phyloP scores from a whole-genome alignment of 2,888 invertebrate species.

The Drosophila subsilvestris region DNA sequence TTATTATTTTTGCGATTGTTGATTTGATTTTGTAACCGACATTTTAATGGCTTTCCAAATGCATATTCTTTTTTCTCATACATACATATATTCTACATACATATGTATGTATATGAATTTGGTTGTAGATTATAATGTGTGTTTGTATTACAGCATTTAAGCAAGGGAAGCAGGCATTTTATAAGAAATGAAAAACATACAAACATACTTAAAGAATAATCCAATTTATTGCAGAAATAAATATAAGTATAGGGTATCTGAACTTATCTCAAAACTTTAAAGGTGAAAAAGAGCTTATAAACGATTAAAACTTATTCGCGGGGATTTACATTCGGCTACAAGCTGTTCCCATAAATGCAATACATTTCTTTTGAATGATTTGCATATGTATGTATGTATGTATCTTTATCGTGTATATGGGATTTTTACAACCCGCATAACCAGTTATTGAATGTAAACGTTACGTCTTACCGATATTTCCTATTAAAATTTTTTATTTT shows the following conservation, averaged over 20 bases:
- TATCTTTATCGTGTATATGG: not conserved
- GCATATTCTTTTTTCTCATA: constrained; percentile 42
- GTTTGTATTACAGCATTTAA: not conserved
- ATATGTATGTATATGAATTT: constrained; percentile 39
- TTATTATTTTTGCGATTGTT: constrained; percentile 8
- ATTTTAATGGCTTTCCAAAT: constrained; percentile 37
- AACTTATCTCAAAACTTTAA: not conserved
- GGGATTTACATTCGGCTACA: not conserved
- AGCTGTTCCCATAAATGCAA: not conserved
- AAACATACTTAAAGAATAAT: too few relatives aligned
- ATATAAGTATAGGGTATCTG: too few relatives aligned
- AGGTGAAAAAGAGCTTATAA: not conserved
- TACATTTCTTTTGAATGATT: not conserved
- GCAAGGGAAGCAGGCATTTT: too few relatives aligned
- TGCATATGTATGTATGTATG: not conserved
- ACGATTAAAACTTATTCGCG: not conserved
- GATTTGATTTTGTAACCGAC: constrained; percentile 55
- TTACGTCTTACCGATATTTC: not conserved
- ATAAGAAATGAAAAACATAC: not conserved
- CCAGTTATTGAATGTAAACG: not conserved
- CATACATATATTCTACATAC: too few relatives aligned
- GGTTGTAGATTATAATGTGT: not conserved
- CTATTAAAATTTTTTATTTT: not conserved
- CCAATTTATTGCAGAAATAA: too few relatives aligned
- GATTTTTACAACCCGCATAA: not conserved